Conservation (phyloP, 2,888 invertebrate genomes). For the Altica lythri region DNA sequence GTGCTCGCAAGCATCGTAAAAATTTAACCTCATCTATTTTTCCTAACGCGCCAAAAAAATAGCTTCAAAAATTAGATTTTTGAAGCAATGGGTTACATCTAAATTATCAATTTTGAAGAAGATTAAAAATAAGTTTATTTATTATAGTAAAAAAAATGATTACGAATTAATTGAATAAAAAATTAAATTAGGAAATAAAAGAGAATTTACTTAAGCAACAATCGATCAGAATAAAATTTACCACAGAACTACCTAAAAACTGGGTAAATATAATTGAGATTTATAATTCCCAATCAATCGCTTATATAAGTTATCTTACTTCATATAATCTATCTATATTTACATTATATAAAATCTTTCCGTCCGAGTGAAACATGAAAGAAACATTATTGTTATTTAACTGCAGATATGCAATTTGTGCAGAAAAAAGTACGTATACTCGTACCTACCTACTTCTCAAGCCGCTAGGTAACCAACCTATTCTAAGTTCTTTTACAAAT, state of each 20-base stretch:
- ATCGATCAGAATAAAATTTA: slow-evolving; percentile 5
- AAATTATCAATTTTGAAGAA: too few relatives aligned
- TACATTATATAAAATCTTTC: slow-evolving; percentile 22
- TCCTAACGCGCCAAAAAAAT: too few relatives aligned
- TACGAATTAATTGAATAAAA: too few relatives aligned
- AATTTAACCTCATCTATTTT: too few relatives aligned
- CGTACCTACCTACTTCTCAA: not conserved
- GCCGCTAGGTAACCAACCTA: not conserved
- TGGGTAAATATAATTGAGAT: slow-evolving; percentile 22
- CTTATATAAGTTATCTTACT: slow-evolving; percentile 21
- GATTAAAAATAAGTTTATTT: too few relatives aligned
- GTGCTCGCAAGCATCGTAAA: too few relatives aligned
- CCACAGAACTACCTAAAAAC: slow-evolving; percentile 15
- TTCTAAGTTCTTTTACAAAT: slow-evolving; percentile 19
- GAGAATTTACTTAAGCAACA: slow-evolving; percentile 5
- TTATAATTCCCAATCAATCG: slow-evolving; percentile 16
- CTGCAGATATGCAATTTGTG: slow-evolving; percentile 18
- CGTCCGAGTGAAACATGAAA: too few relatives aligned
- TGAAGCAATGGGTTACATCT: too few relatives aligned
- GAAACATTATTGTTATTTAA: slow-evolving; percentile 22
- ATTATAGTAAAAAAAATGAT: too few relatives aligned
- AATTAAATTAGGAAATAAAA: slow-evolving; percentile 1
- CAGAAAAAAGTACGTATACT: slow-evolving; percentile 3
- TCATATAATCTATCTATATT: slow-evolving; percentile 18
- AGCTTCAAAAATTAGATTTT: too few relatives aligned